Conservation (phyloP, 2,113 vertebrate species). For the Hippocampus zosterae region DNA sequence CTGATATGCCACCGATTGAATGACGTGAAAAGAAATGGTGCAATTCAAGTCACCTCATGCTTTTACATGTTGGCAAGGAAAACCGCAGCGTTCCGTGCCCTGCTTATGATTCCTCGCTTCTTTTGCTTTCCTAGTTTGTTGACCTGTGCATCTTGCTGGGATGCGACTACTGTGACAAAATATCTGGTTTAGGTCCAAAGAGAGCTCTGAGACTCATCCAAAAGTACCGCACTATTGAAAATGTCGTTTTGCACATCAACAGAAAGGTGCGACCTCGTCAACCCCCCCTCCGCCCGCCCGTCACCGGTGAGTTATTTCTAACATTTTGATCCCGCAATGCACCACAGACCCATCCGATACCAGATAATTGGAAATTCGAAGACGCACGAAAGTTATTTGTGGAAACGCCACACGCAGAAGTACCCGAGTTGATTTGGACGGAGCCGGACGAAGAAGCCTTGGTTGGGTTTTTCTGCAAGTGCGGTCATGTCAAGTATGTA, state of each 20-base stretch:
- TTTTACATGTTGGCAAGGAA: no score
- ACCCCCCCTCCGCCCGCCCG: no score
- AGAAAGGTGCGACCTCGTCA: constrained; percentile 57
- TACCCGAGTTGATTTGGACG: constrained; percentile 61
- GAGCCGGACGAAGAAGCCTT: constrained; percentile 73
- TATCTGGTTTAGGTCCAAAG: constrained; percentile 70
- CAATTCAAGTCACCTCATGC: no score
- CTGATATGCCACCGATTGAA: no score
- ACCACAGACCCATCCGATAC: constrained; percentile 67
- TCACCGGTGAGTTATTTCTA: not conserved
- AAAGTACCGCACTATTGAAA: constrained; percentile 72
- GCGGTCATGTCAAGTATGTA: constrained; percentile 64
- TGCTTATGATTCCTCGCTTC: not conserved
- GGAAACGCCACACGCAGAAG: constrained; percentile 18
- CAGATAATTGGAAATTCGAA: constrained; percentile 67
- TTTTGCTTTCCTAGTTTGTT: constrained; percentile 68
- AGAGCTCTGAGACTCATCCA: constrained; percentile 75
- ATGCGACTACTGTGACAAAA: constrained; percentile 80
- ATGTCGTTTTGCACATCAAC: constrained; percentile 64
- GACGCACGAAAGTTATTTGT: constrained; percentile 74
- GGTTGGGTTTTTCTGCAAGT: constrained; percentile 65
- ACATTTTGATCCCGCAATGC: not conserved
- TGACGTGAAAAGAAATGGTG: no score
- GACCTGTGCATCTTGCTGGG: constrained; percentile 81
- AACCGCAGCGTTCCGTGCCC: not conserved